Base-by-base conservation (phyloP, 2,797 vertebrate species). In the Pseudotriccus pelzelni region DNA sequence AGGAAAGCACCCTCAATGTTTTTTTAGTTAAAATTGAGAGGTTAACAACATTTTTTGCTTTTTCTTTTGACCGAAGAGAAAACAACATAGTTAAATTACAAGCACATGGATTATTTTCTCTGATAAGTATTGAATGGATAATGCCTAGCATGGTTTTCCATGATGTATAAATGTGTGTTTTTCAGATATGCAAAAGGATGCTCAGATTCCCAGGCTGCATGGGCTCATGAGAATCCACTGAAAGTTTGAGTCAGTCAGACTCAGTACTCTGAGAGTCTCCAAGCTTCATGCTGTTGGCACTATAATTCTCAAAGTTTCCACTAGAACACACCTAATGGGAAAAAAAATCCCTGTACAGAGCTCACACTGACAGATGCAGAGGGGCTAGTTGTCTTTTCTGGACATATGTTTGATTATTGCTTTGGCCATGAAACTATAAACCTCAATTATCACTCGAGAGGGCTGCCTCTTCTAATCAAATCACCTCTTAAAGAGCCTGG, bases 321-420 rank as follows among this genome's bases (percentile, higher is more conserved):
- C 53, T 60, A 70, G 62, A 83, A 70, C 22, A 28, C 9, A 55
- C 12, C 20, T 7, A 34, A 41, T 53, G 66, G 6, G 34, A 36
- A 43, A 50, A 44, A 18, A 3, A 21, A 53, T 14, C 39, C 23
- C 10, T 37, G 2, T 46, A 20, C 19, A 60, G 49, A 80, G 25
- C 46, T 93, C 37, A 43, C 50, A 58, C 4, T 63, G 44, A 85
- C 92, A 93, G 72, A 89, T 3, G 21, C 75, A 83, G 34, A 89
- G 64, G 34, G 52, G 53, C 6, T 49, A 64, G 41, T 47, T 87
- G 46, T 63, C 87, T n/a, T 89, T 93, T 83, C 75, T 89, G 64
- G 79, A 68, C 87, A 87, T 90, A 82, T 94, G 78, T 72, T 83
- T 92, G 81, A 83, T 83, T 87, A 91, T 73, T 90, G 12, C 37